Percentiles rank a stretch among this genome's conserved stretches.
Conservation (phyloP, 2,113 vertebrate species). For the Spea multiplicata region DNA sequence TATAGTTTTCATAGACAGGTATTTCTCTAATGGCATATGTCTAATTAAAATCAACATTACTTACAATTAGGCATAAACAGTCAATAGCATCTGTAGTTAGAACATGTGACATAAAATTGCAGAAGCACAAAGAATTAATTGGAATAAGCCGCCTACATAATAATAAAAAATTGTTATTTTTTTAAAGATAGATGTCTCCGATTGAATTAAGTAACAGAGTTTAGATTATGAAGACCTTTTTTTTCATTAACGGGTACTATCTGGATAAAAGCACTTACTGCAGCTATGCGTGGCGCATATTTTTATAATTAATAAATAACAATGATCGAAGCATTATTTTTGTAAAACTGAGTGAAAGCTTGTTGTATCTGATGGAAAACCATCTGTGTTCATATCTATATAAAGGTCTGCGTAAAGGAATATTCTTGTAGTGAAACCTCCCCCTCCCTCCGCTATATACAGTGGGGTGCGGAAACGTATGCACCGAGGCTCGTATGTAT, state of each 20-base stretch:
- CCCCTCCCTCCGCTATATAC: background rate
- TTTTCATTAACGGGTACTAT: background rate
- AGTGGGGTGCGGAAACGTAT: background rate
- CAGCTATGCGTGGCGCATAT: background rate
- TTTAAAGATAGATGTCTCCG: background rate
- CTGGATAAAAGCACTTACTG: background rate
- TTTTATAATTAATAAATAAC: background rate
- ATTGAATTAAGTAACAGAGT: background rate
- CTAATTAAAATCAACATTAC: conserved; percentile 70
- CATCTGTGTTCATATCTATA: conserved; percentile 41
- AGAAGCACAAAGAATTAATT: conserved; percentile 65
- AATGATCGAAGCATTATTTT: conserved; percentile 23
- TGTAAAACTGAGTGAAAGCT: conserved; percentile 29
- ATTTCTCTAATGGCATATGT: conserved; percentile 62
- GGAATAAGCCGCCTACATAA: conserved; percentile 63
- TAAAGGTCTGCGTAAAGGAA: conserved; percentile 33
- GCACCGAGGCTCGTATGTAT: background rate
- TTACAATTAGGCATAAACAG: conserved; percentile 67
- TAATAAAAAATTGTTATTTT: conserved; percentile 50
- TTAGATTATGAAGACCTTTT: background rate
- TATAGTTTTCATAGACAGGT: conserved; percentile 61
- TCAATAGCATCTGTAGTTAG: conserved; percentile 66
- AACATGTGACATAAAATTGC: conserved; percentile 60
- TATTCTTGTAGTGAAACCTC: conserved; percentile 8
- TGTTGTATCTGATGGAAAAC: conserved; percentile 33